Base-by-base conservation (phyloP, 2,888 invertebrate genomes). In the Cephus pygmeus region DNA sequence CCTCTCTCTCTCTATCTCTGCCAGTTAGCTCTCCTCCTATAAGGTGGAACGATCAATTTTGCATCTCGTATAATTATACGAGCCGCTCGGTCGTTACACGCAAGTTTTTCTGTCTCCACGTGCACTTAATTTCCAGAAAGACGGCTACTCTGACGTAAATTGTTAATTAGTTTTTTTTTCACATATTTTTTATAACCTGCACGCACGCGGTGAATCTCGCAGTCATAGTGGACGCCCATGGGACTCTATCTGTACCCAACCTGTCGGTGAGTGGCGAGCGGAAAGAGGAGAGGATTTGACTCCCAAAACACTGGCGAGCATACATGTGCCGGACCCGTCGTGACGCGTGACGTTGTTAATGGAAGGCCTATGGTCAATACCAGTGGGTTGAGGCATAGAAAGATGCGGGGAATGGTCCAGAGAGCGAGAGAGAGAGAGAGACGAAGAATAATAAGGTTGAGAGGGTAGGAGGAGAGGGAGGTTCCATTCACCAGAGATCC, bases 341-440 rank as follows among this genome's bases (percentile, higher is more conserved):
- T 23, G 71, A 71, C 31, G 71, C 71, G 71, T 71, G 71, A 56
- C 23, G 56, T 23, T 23, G 56, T 56, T 56, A 56, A 56, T 56
- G 23, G 56, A 56, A 23, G 56, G 23, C 23, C 56, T 56, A 56
- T 56, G 56, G 56, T 56, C 56, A 56, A 56, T 56, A 56, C 23
- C 56, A 56, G 56, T 56, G 56, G 9, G 56, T 23, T 23, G 56
- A 15, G 23, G 56, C 23, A 56, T 56, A 56, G 56, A 56, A 23
- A 23, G 56, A 56, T 9, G 56, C 23, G 56, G 56, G 6, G 56
- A 56, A 56, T 23, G 56, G 56, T 56, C 56, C 56, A 56, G 23
- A 23, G 30, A n/a, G 15, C 31, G 74, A 77, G 69, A 74, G 34
- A 77, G 30, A 33, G 36, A 40, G 68, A 68, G 68, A 80, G 77